Conservation (phyloP, 2,797 vertebrate genomes). For the Dromococcyx pavoninus region DNA sequence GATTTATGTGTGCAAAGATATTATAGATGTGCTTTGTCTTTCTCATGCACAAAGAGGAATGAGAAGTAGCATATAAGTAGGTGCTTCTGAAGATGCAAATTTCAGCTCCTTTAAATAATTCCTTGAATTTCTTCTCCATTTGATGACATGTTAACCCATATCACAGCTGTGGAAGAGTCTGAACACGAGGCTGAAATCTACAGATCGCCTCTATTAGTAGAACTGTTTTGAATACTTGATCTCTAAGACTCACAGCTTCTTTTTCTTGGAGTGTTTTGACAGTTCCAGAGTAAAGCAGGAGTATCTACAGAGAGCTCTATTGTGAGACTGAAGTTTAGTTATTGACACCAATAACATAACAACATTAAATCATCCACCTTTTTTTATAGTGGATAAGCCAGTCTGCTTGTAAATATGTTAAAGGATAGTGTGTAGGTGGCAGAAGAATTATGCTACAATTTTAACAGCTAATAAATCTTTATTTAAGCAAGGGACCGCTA, state of each 20-base stretch:
- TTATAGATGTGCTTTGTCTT: neutral
- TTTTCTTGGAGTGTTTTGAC: conserved; percentile 44
- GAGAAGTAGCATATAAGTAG: neutral
- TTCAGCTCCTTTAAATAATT: neutral
- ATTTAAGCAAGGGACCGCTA: conserved; percentile 80
- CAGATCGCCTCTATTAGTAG: neutral
- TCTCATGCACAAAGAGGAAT: neutral
- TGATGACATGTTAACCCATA: neutral
- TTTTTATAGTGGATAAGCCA: conserved; percentile 65
- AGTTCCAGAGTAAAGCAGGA: conserved; percentile 45
- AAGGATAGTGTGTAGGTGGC: conserved; percentile 75
- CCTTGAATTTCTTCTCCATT: neutral
- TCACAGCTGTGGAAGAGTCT: neutral
- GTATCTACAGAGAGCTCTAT: conserved; percentile 65
- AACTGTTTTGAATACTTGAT: conserved; percentile 8
- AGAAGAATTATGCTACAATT: conserved; percentile 79
- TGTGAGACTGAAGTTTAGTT: conserved; percentile 68
- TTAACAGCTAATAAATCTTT: conserved; percentile 84
- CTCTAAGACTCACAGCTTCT: conserved; percentile 30
- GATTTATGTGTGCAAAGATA: neutral
- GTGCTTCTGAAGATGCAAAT: neutral
- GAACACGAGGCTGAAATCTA: neutral
- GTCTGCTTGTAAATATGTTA: conserved; percentile 80
- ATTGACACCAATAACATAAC: conserved; percentile 72
- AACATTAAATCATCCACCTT: conserved; percentile 70